Percentiles rank a stretch among this genome's conserved stretches.
phyloP scores from a whole-genome alignment of 1,140 invertebrate species.

The Myzus persicae region DNA sequence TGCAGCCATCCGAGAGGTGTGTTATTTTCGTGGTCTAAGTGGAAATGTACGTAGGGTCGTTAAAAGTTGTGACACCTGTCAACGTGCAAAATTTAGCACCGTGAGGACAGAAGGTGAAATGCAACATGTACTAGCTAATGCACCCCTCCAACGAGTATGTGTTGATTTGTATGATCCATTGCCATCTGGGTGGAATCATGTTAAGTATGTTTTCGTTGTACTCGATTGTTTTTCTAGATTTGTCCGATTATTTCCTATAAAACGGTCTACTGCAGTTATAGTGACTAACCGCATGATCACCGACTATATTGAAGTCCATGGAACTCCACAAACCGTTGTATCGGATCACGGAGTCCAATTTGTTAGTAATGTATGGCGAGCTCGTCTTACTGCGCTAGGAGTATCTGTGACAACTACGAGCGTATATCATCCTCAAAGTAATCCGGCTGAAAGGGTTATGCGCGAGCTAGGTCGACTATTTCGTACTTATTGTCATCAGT shows the following conservation, averaged over 20 bases:
- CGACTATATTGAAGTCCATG: neutral
- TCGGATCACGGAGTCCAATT: slow-evolving; percentile 29
- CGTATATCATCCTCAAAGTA: too few relatives aligned
- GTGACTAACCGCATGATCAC: neutral
- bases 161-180: slow-evolving; percentile 36
- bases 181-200: neutral
- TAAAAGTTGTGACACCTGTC: neutral
- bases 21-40: too few relatives aligned
- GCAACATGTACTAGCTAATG: neutral
- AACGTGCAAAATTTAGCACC: neutral
- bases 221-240: slow-evolving; percentile 9
- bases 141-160: neutral
- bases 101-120: neutral
- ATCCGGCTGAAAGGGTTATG: too few relatives aligned
- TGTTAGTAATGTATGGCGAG: neutral
- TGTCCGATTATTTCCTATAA: neutral
- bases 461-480: too few relatives aligned
- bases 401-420: too few relatives aligned
- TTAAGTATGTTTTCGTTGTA: neutral
- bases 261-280: neutral
- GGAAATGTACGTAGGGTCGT: neutral
- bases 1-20: too few relatives aligned
- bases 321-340: neutral
- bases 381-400: neutral
- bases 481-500: too few relatives aligned